phyloP scores from a whole-genome alignment of 2,888 invertebrate genomes.

The Troides oblongomaculatus region DNA sequence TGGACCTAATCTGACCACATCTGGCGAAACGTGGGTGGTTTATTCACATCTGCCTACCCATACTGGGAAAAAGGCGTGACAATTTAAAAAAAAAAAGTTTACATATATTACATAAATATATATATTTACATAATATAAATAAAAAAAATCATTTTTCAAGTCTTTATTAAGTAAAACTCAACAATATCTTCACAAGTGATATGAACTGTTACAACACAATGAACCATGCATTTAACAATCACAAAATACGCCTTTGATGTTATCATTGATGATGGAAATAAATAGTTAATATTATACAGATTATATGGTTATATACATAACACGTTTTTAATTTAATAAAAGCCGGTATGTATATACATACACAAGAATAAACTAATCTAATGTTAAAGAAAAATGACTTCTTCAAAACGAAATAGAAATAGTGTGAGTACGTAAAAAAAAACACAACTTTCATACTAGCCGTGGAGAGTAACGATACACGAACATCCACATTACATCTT shows the following conservation, averaged over 20 bases:
- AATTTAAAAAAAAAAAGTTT: no score
- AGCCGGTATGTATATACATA: conserved; percentile 58
- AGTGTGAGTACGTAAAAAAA: conserved; percentile 43
- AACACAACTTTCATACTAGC: conserved; percentile 49
- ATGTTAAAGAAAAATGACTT: conserved; percentile 24
- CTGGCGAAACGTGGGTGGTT: no score
- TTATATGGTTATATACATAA: conserved; percentile 50
- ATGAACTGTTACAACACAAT: conserved; percentile 53
- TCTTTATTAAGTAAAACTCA: conserved; percentile 77
- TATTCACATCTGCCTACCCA: no score
- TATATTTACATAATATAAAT: conserved; percentile 32
- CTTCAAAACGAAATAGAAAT: conserved; percentile 25
- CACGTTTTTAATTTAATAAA: conserved; percentile 56
- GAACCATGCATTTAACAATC: conserved; percentile 46
- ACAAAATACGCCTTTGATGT: conserved; percentile 19
- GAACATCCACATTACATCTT: conserved; percentile 33
- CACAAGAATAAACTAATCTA: conserved; percentile 34
- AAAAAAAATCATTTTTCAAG: conserved; percentile 41
- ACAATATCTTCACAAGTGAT: conserved; percentile 71
- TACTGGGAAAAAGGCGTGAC: no score
- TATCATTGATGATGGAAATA: conserved; percentile 10
- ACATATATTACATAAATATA: no score
- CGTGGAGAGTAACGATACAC: conserved; percentile 46
- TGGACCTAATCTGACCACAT: no score
- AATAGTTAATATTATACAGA: conserved; percentile 7